Percentiles rank a stretch among this genome's conserved stretches.
These are phyloP conservation scores for Ptilonorhynchus violaceus DNA, from an alignment of 2,113 vertebrate species.

Conservation along the genomic window DNA sequence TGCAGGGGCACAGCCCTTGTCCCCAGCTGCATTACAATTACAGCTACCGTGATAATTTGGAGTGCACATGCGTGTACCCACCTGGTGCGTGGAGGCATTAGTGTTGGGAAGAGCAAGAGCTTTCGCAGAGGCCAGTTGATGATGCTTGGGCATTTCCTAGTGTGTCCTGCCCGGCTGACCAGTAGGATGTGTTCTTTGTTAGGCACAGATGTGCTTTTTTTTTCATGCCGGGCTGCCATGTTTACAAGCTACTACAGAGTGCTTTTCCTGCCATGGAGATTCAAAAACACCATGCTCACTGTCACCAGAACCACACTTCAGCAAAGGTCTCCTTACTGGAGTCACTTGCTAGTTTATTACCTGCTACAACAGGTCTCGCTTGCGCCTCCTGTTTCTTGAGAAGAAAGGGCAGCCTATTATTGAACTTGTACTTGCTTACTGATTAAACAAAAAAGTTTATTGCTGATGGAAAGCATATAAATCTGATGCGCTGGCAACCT, in stretches of 20 bases:
- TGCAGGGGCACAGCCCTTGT: background rate
- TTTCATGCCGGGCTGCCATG: background rate
- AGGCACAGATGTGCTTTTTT: background rate
- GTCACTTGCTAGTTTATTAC: background rate
- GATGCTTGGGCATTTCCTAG: background rate
- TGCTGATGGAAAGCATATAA: background rate
- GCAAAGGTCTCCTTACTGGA: background rate
- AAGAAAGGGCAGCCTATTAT: background rate
- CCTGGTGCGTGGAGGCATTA: background rate
- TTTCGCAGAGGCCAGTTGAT: background rate
- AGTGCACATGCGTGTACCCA: accelerated
- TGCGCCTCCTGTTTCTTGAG: background rate
- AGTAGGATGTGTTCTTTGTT: background rate
- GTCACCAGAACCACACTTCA: background rate
- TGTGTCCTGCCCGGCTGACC: background rate
- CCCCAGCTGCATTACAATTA: background rate
- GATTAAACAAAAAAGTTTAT: background rate
- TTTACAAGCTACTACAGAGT: background rate
- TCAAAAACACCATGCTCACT: background rate
- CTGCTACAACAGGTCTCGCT: background rate
- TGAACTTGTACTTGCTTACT: background rate
- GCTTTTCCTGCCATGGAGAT: background rate
- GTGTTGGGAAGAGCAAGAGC: background rate
- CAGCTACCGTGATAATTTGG: accelerated
- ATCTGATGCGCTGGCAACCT: background rate